Conservation (phyloP, 1,140 invertebrate species). For the Brachionus calyciflorus region DNA sequence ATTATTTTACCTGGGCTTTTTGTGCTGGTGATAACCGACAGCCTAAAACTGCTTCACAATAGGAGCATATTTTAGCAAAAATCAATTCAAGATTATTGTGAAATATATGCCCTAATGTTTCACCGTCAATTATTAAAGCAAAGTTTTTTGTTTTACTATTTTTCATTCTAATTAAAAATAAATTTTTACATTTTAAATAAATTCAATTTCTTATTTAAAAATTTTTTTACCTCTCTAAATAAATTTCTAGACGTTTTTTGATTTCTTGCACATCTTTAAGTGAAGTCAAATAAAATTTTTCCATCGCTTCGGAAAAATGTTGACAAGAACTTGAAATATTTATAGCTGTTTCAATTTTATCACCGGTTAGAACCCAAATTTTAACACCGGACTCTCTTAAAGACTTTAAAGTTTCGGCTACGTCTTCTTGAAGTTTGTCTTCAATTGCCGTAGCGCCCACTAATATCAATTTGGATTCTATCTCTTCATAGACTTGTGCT, state of each 20-base stretch:
- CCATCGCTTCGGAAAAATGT: slow-evolving; percentile 72
- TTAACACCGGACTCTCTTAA: slow-evolving; percentile 73
- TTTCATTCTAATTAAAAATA: slow-evolving; percentile 16
- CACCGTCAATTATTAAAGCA: slow-evolving; percentile 53
- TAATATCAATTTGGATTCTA: slow-evolving; percentile 69
- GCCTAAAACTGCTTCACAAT: slow-evolving; percentile 78
- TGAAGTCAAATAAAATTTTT: slow-evolving; percentile 56
- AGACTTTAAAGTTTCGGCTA: slow-evolving; percentile 72
- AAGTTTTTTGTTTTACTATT: slow-evolving; percentile 45
- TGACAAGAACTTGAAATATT: slow-evolving; percentile 93
- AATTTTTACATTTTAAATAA: slow-evolving; percentile 48
- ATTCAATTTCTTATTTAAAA: too few species aligned
- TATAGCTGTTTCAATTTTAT: slow-evolving; percentile 63
- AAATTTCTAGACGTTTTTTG: not conserved
- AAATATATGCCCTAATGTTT: slow-evolving; percentile 15
- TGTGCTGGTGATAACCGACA: slow-evolving; percentile 94
- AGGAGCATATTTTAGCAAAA: slow-evolving; percentile 48
- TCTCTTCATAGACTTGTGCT: slow-evolving; percentile 61
- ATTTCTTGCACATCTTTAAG: not conserved
- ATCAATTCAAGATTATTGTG: slow-evolving; percentile 68
- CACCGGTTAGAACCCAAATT: slow-evolving; percentile 65
- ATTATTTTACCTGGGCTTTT: slow-evolving; percentile 81
- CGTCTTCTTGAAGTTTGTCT: slow-evolving; percentile 76
- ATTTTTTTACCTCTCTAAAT: not conserved
- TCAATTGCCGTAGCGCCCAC: slow-evolving; percentile 78